These are phyloP conservation scores for Umimayanthus kanabou DNA, from an alignment of 92 coral and sea anemone species.

Conservation along the genomic window DNA sequence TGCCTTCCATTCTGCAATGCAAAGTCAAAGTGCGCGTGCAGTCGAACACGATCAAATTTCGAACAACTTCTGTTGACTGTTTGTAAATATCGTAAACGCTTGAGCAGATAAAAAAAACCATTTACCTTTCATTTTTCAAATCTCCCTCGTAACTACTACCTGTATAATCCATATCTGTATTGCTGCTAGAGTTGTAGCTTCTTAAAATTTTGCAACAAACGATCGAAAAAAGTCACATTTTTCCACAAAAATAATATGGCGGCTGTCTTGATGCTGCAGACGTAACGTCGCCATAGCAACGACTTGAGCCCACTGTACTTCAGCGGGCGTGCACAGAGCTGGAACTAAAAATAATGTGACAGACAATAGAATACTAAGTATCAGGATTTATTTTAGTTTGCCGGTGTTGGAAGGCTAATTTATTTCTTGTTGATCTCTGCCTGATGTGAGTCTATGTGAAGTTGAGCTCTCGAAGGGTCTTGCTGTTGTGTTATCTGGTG, in stretches of 20 bases:
- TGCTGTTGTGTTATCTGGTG: neutral
- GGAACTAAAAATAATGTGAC: neutral
- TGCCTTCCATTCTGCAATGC: slow-evolving; percentile 89
- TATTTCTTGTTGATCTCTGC: slow-evolving; percentile 2
- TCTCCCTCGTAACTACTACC: slow-evolving; percentile 94
- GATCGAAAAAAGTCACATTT: neutral
- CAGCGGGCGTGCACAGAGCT: slow-evolving; percentile 18
- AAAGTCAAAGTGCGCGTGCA: slow-evolving; percentile 37
- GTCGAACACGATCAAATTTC: neutral
- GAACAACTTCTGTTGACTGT: neutral
- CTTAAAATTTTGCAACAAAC: neutral
- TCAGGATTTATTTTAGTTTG: too few relatives aligned
- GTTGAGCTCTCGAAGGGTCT: neutral
- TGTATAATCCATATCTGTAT: slow-evolving; percentile 83
- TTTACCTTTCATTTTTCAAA: slow-evolving; percentile 90
- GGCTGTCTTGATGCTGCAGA: slow-evolving; percentile 21
- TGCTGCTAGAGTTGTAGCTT: neutral
- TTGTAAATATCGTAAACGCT: neutral
- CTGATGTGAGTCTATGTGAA: neutral
- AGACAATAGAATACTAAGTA: too few relatives aligned
- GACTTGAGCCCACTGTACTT: slow-evolving; percentile 10
- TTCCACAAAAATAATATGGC: slow-evolving; percentile 19
- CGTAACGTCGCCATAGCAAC: slow-evolving; percentile 40
- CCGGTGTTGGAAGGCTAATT: neutral
- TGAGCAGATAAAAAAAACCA: neutral